Evolutionary conservation across 2,797 vertebrate genomes (phyloP).

Genomic region (Astyanax mexicanus): DNA sequence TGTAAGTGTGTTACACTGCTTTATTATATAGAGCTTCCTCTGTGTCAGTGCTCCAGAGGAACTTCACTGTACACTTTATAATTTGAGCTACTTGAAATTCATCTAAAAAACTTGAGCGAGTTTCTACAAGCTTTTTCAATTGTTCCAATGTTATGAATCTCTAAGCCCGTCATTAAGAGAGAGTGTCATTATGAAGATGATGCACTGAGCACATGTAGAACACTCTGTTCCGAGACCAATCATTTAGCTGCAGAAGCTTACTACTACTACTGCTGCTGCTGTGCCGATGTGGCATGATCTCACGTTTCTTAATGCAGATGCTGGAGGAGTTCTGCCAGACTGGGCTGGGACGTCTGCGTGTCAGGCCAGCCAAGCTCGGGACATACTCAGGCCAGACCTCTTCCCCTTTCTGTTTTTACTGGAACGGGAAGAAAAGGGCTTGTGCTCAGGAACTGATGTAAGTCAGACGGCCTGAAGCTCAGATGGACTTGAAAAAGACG

Average conservation of each 20-base stretch:
- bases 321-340: slow-evolving; percentile 26
- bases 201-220: slow-evolving; percentile 22
- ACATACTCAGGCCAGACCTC: slow-evolving; percentile 20
- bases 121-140: neutral
- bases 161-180: neutral
- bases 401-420: slow-evolving; percentile 46
- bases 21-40: neutral
- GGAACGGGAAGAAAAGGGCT: slow-evolving; percentile 37
- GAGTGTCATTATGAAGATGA: neutral
- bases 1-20: too few relatives aligned
- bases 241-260: slow-evolving; percentile 41
- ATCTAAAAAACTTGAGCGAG: neutral
- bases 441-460: slow-evolving; percentile 45
- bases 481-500: slow-evolving; percentile 32
- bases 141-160: neutral
- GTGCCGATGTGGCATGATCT: slow-evolving; percentile 36
- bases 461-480: slow-evolving; percentile 37
- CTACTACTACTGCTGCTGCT: too few relatives aligned
- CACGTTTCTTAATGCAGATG: slow-evolving; percentile 25
- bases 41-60: neutral
- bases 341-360: neutral
- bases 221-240: slow-evolving; percentile 40
- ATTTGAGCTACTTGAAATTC: neutral
- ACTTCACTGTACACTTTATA: neutral
- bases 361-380: neutral